Conservation (phyloP, 1,140 invertebrate species). For the Penaeus indicus region DNA sequence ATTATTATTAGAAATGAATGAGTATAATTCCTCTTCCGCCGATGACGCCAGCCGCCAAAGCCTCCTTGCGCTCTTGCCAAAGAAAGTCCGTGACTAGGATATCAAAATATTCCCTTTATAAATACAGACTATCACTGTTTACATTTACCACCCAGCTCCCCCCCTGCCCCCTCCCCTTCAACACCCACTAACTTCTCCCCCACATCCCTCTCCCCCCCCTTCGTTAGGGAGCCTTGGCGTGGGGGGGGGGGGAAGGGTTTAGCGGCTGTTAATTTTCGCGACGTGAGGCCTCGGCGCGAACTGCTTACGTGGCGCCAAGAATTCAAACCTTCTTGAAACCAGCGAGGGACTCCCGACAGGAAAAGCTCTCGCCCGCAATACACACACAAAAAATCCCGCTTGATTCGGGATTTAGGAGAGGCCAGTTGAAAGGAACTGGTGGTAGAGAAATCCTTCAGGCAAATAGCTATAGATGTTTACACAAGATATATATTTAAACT, state of each 20-base stretch:
- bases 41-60: not conserved
- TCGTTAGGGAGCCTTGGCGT: not conserved
- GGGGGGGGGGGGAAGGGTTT: not conserved
- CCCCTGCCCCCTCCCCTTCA: not conserved
- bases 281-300: not conserved
- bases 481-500: constrained; percentile 61
- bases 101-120: constrained; percentile 36
- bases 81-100: not conserved
- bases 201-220: not conserved
- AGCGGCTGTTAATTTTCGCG: not conserved
- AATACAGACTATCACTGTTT: constrained; percentile 31
- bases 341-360: not conserved
- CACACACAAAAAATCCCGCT: constrained; percentile 16
- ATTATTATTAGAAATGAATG: not conserved
- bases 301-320: not conserved
- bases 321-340: too few species aligned
- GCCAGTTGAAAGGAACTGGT: constrained; percentile 25
- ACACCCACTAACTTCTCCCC: too few species aligned
- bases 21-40: not conserved
- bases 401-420: constrained; percentile 41
- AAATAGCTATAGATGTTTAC: constrained; percentile 53
- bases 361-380: constrained; percentile 11
- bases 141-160: constrained; percentile 6
- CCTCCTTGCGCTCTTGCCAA: not conserved
- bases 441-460: constrained; percentile 32